These are phyloP conservation scores for Halcyon senegalensis DNA, from an alignment of 2,113 vertebrate species.

Conservation along the genomic window DNA sequence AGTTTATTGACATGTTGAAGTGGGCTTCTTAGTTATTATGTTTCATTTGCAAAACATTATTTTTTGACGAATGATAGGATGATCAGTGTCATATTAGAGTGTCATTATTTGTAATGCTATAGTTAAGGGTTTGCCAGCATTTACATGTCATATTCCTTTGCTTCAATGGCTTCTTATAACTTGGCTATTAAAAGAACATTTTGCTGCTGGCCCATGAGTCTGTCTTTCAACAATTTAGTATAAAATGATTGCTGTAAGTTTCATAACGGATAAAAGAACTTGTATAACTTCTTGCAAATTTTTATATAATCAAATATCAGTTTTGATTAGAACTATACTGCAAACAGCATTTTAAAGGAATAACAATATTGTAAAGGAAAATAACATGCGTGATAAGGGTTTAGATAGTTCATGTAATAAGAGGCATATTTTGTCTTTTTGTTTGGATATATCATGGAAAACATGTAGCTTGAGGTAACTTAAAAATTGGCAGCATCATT, in stretches of 20 bases:
- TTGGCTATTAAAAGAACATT: not conserved
- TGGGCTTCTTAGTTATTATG: slow-evolving; percentile 11
- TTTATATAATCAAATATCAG: not conserved
- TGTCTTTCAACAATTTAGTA: not conserved
- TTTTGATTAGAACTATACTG: not conserved
- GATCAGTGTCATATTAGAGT: slow-evolving; percentile 22
- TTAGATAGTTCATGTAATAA: not conserved
- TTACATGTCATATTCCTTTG: slow-evolving; percentile 18
- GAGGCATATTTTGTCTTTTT: not conserved
- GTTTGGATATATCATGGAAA: not conserved
- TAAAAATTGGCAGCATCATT: not conserved
- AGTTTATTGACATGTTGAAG: slow-evolving; percentile 55
- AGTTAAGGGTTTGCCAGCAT: not conserved
- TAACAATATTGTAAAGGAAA: not conserved
- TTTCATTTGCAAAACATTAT: not conserved
- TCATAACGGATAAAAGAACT: not conserved
- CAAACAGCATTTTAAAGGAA: not conserved
- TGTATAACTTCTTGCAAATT: not conserved
- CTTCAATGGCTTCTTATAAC: not conserved
- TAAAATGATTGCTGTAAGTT: not conserved
- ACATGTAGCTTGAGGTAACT: not conserved
- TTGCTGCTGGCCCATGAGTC: not conserved
- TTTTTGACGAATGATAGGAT: slow-evolving; percentile 33
- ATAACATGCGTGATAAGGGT: not conserved
- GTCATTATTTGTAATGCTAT: not conserved